These are phyloP conservation scores for roundworm (Caenorhabditis elegans) DNA, from an alignment of 1,140 invertebrate genomes.

Conservation along the genomic window DNA sequence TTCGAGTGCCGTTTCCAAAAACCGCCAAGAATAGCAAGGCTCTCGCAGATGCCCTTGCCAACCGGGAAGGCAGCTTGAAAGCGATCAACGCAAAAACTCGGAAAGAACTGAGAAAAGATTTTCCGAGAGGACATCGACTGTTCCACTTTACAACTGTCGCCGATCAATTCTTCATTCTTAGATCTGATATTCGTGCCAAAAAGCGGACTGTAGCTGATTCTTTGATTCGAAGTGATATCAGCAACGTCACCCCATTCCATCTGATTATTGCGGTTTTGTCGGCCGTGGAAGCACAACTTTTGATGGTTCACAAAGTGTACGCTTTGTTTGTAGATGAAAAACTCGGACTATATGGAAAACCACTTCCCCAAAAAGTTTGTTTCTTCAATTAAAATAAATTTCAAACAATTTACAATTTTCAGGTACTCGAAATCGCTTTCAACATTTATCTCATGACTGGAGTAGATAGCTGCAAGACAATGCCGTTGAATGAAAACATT, in stretches of 20 bases:
- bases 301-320: neutral
- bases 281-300: neutral
- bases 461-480: too few species aligned
- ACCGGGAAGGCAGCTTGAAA: neutral
- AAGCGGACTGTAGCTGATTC: neutral
- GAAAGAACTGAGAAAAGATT: too few species aligned
- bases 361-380: neutral
- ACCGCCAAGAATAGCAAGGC: neutral
- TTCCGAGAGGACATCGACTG: too few species aligned
- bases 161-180: neutral
- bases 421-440: too few species aligned
- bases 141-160: too few species aligned
- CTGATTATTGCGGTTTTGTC: neutral
- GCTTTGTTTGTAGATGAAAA: neutral
- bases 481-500: too few species aligned
- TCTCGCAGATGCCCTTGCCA: neutral
- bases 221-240: neutral
- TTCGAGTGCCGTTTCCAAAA: neutral
- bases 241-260: neutral
- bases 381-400: neutral
- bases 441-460: too few species aligned
- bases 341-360: neutral
- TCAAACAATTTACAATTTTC: too few species aligned
- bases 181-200: neutral
- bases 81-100: neutral